Base-by-base conservation (phyloP, 2,888 invertebrate species). In the Eremobia ochroleuca region DNA sequence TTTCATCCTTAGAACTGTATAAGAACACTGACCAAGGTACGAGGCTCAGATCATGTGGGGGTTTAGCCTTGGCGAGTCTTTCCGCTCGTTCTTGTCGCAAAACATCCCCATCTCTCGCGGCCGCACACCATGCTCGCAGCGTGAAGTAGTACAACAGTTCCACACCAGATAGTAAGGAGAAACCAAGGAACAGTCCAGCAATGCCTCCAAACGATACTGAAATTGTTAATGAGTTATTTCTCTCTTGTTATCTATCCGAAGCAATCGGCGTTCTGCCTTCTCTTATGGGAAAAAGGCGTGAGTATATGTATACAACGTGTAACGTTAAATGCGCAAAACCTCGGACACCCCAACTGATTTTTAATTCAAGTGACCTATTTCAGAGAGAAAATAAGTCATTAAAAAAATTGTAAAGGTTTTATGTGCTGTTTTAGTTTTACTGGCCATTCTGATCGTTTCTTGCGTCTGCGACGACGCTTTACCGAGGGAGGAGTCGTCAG, bases 111-210 rank as follows among this genome's bases (percentile, higher is more conserved):
- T 97, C 97, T 25, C 97, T 94, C 69, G 95, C 94, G 13, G 97
- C 96, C 92, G 97, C 97, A 90, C 98, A 98, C 83, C 97, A 97
- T 21, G 98, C 97, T 68, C 98, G 96, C 86, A 98, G 93, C 0
- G 98, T 98, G 91, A 98, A 98, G 91, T 98, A 98, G 92, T 98
- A 98, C 55, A 98, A 92, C 46, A 98, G 96, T 94, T 98, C 98
- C 21, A 98, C 98, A 0, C 98, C 98, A 0, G 98, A 98, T 2
- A 98, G 94, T 49, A 98, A 93, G 3, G 98, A 98, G 93, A 98
- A 98, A 0, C 98, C 98, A 21, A 98, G 94, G 87, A 98, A 97
- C n/a, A 97, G 92, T 0, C 97, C 97, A 0, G 97, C 97, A 83
- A 97, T 97, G 43, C 97, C 97, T 43, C 97, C 97, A 89, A 97